Evolutionary conservation across 53 echinoderm and acorn worm species (phyloP).

Genomic region (Echinarachnius parma): DNA sequence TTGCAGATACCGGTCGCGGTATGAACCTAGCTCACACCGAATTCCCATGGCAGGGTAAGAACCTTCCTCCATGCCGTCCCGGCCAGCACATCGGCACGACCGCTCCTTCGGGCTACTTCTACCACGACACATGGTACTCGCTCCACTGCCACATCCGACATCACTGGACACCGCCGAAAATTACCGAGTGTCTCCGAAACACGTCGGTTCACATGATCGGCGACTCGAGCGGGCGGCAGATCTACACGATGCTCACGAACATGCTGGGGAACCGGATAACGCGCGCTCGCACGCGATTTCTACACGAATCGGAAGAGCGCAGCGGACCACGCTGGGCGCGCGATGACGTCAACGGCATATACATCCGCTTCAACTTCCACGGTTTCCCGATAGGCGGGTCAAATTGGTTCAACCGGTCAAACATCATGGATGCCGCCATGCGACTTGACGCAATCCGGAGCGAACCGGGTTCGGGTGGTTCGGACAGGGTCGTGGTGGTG

Average conservation of each 20-base stretch:
- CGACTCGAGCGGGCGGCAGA: conserved; percentile 22
- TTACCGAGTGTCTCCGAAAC: conserved; percentile 6
- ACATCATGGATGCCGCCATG: conserved; percentile 18
- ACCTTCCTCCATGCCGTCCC: conserved; percentile 27
- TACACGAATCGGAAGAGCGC: conserved; percentile 33
- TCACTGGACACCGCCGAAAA: background rate
- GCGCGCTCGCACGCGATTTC: conserved; percentile 3
- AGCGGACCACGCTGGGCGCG: conserved; percentile 28
- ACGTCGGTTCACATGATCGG: conserved; percentile 28
- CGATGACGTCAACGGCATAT: conserved; percentile 9
- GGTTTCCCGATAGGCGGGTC: conserved; percentile 41
- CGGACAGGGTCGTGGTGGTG: background rate
- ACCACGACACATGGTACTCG: conserved; percentile 42
- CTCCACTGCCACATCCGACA: conserved; percentile 28
- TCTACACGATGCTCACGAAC: background rate
- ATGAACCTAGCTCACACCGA: background rate
- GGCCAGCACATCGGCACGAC: conserved; percentile 33
- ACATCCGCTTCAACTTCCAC: conserved; percentile 35
- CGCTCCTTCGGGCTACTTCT: conserved; percentile 35
- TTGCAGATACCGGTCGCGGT: background rate
- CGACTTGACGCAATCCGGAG: conserved; percentile 5
- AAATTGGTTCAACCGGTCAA: conserved; percentile 24
- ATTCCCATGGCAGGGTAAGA: conserved; percentile 24
- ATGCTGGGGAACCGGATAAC: conserved; percentile 11
- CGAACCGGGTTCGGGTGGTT: background rate